Base-by-base conservation (phyloP, 2,888 invertebrate genomes). In the Caprella mutica region DNA sequence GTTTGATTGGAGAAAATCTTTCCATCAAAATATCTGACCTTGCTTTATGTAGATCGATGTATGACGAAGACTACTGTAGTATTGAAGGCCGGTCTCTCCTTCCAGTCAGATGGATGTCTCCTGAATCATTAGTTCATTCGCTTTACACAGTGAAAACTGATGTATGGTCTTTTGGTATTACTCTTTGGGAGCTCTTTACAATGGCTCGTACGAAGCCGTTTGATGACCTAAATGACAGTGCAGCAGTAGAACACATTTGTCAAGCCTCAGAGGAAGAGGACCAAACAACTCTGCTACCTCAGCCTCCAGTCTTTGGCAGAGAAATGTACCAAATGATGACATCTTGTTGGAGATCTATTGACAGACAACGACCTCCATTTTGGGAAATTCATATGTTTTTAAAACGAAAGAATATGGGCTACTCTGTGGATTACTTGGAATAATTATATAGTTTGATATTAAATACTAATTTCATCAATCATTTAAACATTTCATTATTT, bases 281-380 rank as follows among this genome's bases (percentile, higher is more conserved):
- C 71, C 48, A 48, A 21, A 58, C 58, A 52, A 60, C 76, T 55
- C 76, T 77, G 65, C 75, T 86, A 52, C 80, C 81, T 29, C 81
- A 82, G 65, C 89, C 87, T 14, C 76, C 81, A 40, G 80, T 81
- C 59, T 89, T 89, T 73, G 85, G 90, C 35, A 78, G 85, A 65
- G 90, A 92, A 72, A 85, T 92, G 64, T 89, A 86, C 76, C 88
- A 88, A 72, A 80, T 91, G 68, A 87, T 92, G 86, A 82, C 83
- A 67, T 88, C 90, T 73, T 92, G 91, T 75, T 92, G 91, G 90
- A 84, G 85, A 68, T 78, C 86, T 54, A 82, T 84, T 68, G 84
- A 86, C 51, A 77, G 79, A 53, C 84, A 86, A 69, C 77, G 92
- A 35, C 91, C 91, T 0, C 80, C 84, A 60, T 92, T 92, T 76